These are phyloP conservation scores for Octonoba sinensis DNA, from an alignment of 2,888 invertebrate genomes.

Conservation along the genomic window DNA sequence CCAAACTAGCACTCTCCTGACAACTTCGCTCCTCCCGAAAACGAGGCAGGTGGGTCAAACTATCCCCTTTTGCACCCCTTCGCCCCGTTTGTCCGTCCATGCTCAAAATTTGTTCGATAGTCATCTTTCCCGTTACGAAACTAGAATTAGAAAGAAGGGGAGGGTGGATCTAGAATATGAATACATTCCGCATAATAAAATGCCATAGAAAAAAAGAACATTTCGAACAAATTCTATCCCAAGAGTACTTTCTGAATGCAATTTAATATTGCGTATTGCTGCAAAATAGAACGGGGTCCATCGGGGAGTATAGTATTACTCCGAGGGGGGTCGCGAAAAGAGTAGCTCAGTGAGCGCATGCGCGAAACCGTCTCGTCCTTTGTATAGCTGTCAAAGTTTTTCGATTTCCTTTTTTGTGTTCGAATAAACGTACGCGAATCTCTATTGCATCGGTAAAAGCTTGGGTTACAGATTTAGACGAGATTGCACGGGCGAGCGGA, in stretches of 20 bases:
- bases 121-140: conserved; percentile 34
- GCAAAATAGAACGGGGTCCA: conserved; percentile 35
- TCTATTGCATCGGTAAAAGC: conserved; percentile 21
- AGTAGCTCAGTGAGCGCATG: conserved; percentile 21
- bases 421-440: conserved; percentile 1
- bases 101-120: conserved; percentile 57
- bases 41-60: conserved; percentile 26
- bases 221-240: neutral
- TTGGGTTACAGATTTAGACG: conserved; percentile 38
- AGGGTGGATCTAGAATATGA: conserved; percentile 11
- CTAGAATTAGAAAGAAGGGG: conserved; percentile 9
- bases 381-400: conserved; percentile 62
- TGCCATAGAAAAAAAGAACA: conserved; percentile 10
- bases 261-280: conserved; percentile 62
- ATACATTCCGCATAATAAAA: conserved; percentile 19
- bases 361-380: conserved; percentile 30
- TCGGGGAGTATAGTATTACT: conserved; percentile 61
- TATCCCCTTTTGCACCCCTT: neutral
- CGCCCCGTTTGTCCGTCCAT: conserved; percentile 35
- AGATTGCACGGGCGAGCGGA: conserved; percentile 47
- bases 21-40: neutral
- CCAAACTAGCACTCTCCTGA: no score
- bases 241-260: conserved; percentile 42
- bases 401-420: conserved; percentile 20
- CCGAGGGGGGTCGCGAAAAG: neutral